Conservation (phyloP, 2,888 invertebrate genomes). For the Hirtodrosophila trivittata region DNA sequence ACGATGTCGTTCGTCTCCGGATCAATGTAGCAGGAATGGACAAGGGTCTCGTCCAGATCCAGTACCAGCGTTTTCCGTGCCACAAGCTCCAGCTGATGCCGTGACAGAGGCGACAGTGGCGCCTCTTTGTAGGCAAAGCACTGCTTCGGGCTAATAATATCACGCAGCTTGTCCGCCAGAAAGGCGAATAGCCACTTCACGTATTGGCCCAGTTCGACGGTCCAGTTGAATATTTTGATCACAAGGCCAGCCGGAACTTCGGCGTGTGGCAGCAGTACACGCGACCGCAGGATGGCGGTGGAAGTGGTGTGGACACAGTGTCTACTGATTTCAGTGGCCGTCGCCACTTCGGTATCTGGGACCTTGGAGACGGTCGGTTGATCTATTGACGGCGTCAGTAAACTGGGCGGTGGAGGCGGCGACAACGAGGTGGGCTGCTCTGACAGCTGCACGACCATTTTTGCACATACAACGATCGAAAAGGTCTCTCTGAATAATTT, state of each 20-base stretch:
- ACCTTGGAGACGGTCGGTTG: conserved; percentile 4
- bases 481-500: not conserved
- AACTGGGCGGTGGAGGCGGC: conserved; percentile 14
- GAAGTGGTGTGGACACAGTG: no score
- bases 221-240: not conserved
- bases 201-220: conserved; percentile 37
- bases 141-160: not conserved
- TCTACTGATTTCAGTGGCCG: not conserved
- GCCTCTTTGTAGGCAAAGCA: conserved; percentile 28
- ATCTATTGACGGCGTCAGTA: not conserved
- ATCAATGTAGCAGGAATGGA: conserved; percentile 61
- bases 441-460: conserved; percentile 27
- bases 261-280: no score
- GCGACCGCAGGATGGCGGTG: no score
- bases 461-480: conserved; percentile 13
- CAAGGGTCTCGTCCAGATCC: conserved; percentile 63
- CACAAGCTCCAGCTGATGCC: conserved; percentile 2
- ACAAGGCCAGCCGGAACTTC: no score
- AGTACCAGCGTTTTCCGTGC: conserved; percentile 52
- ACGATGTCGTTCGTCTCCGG: conserved; percentile 36
- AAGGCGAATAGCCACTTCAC: conserved; percentile 15
- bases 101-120: conserved; percentile 25
- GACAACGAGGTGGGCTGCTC: conserved; percentile 15
- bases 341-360: not conserved
- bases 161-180: conserved; percentile 11